Evolutionary conservation across 2,113 vertebrate genomes (phyloP).

Genomic region (Marmota monax): DNA sequence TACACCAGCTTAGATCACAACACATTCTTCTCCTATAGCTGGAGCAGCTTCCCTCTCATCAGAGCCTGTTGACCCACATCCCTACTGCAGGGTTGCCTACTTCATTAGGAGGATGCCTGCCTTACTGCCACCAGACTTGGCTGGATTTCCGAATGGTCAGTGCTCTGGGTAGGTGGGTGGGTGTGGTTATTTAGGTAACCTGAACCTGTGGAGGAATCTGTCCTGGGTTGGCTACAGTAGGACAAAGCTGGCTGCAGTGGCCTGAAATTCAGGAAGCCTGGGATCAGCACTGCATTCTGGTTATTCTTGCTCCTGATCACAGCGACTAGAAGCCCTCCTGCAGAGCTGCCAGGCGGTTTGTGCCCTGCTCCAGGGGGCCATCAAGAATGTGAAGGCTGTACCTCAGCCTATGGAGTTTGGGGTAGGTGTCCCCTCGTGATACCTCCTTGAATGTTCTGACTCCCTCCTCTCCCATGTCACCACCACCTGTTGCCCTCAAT

Average conservation of each 20-base stretch:
- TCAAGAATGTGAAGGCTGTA: slow-evolving; percentile 87
- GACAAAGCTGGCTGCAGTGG: background rate
- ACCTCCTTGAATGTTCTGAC: background rate
- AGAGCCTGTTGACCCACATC: slow-evolving; percentile 92
- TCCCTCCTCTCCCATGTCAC: background rate
- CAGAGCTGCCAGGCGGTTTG: slow-evolving; percentile 89
- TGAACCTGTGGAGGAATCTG: background rate
- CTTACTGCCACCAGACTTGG: slow-evolving; percentile 94
- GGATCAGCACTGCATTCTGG: background rate
- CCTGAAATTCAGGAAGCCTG: background rate
- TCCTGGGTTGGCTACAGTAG: background rate
- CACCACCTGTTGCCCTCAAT: slow-evolving; percentile 20
- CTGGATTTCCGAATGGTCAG: slow-evolving; percentile 94
- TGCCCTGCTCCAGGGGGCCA: slow-evolving; percentile 90
- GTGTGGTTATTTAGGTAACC: background rate
- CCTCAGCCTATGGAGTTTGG: slow-evolving; percentile 86
- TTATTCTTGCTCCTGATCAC: background rate
- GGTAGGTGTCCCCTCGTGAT: slow-evolving; percentile 84
- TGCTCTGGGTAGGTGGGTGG: background rate
- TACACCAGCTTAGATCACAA: background rate
- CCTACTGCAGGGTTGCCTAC: slow-evolving; percentile 90
- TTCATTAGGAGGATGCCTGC: slow-evolving; percentile 92
- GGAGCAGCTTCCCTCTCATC: slow-evolving; percentile 91
- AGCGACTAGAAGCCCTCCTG: slow-evolving; percentile 93
- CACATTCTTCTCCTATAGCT: slow-evolving; percentile 85